Conservation (phyloP, 2,888 invertebrate genomes). For the Nineta flava region DNA sequence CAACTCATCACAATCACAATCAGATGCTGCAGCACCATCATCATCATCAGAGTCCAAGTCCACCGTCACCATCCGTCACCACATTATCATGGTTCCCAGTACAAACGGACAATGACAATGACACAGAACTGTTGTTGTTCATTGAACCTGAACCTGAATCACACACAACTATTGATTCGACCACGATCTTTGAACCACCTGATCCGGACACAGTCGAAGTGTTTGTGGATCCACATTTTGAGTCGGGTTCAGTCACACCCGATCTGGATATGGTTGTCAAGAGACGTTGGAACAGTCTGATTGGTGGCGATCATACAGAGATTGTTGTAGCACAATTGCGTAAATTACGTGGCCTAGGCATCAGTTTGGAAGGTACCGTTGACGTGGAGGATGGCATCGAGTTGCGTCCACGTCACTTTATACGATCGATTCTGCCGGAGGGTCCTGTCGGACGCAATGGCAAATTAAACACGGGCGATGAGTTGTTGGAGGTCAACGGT, state of each 20-base stretch:
- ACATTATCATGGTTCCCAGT: conserved; percentile 74
- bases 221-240: conserved; percentile 28
- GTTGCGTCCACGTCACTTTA: conserved; percentile 96
- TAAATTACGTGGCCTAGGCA: conserved; percentile 87
- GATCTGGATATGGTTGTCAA: conserved; percentile 49
- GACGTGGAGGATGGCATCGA: conserved; percentile 96
- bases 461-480: conserved; percentile 84
- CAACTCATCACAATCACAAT: conserved; percentile 5
- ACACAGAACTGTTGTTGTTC: conserved; percentile 16
- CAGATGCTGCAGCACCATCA: no score
- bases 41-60: conserved; percentile 27
- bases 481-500: conserved; percentile 91
- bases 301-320: conserved; percentile 61
- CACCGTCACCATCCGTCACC: conserved; percentile 60
- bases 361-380: conserved; percentile 95
- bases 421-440: conserved; percentile 86
- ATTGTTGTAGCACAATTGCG: conserved; percentile 85
- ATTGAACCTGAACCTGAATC: conserved; percentile 70
- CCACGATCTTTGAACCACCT: conserved; percentile 35
- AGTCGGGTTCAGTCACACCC: conserved; percentile 25
- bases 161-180: conserved; percentile 65
- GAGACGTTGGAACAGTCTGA: conserved; percentile 62
- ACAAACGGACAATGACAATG: conserved; percentile 34
- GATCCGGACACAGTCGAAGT: conserved; percentile 26
- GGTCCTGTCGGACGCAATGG: conserved; percentile 93